These are phyloP conservation scores for Eulemur rufifrons DNA, from an alignment of 2,113 vertebrate species.

Conservation along the genomic window DNA sequence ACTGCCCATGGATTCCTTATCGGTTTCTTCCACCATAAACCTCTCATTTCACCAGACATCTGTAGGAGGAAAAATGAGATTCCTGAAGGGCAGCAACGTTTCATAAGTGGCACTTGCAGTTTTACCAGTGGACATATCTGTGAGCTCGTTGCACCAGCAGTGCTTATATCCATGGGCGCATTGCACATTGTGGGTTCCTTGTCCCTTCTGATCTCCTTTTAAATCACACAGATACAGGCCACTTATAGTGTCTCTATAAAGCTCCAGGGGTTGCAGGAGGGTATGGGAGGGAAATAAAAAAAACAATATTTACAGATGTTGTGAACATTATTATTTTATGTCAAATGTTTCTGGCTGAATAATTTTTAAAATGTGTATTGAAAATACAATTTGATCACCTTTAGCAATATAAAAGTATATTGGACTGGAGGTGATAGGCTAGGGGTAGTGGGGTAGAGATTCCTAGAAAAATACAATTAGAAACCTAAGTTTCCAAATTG, in stretches of 20 bases:
- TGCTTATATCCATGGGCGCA: not conserved
- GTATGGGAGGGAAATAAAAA: not conserved
- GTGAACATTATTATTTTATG: not conserved
- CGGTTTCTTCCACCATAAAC: not conserved
- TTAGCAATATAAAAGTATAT: not conserved
- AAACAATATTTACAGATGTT: not conserved
- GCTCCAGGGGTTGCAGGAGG: not conserved
- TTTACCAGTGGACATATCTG: too few relatives aligned
- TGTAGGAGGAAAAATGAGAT: not conserved
- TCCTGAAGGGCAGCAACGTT: not conserved
- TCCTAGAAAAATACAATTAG: not conserved
- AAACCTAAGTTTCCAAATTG: not conserved
- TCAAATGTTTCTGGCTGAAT: not conserved
- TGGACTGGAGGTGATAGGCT: not conserved
- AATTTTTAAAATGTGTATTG: not conserved
- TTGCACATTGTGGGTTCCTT: not conserved
- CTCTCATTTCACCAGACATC: not conserved
- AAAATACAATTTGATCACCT: not conserved
- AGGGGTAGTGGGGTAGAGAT: not conserved
- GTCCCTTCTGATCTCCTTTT: not conserved
- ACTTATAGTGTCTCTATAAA: not conserved
- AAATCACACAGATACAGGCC: not conserved
- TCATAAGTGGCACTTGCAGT: not conserved
- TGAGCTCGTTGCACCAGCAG: not conserved
- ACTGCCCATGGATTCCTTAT: fast-evolving